Evolutionary conservation across 2,113 vertebrate genomes (phyloP).

Genomic region (Chaenocephalus aceratus): DNA sequence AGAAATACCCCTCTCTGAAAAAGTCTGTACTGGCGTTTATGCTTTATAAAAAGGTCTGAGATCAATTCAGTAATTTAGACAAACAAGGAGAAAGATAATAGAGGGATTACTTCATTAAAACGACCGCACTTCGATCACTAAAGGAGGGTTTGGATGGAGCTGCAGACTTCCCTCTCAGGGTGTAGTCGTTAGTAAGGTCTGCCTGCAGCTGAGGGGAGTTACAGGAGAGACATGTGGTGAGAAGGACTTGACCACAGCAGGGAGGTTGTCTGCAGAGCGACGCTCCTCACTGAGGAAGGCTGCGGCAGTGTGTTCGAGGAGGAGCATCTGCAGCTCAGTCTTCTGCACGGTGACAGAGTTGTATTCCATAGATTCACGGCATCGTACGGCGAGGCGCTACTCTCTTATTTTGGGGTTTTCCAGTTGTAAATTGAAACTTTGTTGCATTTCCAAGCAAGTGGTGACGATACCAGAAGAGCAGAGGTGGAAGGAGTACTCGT

Average conservation of each 20-base stretch:
- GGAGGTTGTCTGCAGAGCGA: slow-evolving; percentile 86
- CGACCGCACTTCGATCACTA: slow-evolving; percentile 23
- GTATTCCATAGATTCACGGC: no score
- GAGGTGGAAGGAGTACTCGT: no score
- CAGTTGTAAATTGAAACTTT: no score
- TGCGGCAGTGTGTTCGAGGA: no score
- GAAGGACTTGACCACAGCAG: slow-evolving; percentile 83
- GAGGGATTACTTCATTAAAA: slow-evolving; percentile 47
- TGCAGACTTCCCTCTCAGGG: slow-evolving; percentile 73
- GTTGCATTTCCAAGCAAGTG: no score
- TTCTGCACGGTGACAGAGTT: background rate
- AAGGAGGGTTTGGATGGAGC: slow-evolving; percentile 40
- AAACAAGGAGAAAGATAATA: slow-evolving; percentile 11
- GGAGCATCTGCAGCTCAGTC: background rate
- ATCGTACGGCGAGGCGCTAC: no score
- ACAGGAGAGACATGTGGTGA: slow-evolving; percentile 50
- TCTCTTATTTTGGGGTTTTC: no score
- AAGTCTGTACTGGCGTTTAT: slow-evolving; percentile 5
- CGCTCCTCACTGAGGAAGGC: slow-evolving; percentile 51
- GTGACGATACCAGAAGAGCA: no score
- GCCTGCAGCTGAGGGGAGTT: slow-evolving; percentile 51
- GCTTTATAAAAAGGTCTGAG: background rate
- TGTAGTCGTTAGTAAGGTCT: background rate
- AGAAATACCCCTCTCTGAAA: slow-evolving; percentile 2
- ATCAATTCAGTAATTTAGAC: slow-evolving; percentile 17